Evolutionary conservation across 2,113 vertebrate genomes (phyloP), one percentile per base, ranked within the genome.

Genomic region (Rhipidura dahli): DNA sequence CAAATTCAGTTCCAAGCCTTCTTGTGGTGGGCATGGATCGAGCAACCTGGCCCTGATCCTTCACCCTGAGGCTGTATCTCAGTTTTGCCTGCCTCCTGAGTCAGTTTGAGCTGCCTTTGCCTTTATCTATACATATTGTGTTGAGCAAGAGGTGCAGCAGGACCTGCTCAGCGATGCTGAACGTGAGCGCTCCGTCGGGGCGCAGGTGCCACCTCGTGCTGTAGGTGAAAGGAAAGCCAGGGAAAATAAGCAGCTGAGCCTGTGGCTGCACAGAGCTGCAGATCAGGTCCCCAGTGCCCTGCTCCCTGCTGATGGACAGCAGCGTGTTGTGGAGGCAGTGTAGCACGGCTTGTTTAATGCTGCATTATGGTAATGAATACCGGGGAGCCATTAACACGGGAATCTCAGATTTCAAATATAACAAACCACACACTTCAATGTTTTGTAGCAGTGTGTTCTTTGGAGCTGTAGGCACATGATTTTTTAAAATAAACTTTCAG

Each of bases 261-360:
- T 84, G 19, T 59, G 91, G 87, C 84, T 91, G 77, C 73, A 40
- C 19, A 21, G 73, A 73, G 66, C 70, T 87, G 13, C 63, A 61
- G 84, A 87, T 10, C 91, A 77, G 71, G 61, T 93, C 90, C 93
- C 90, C 70, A 51, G n/a, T 69, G 96, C 57, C 75, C 82, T 3
- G 40, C 72, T 89, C 90, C 83, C 64, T 71, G 33, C 79, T 92
- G 94, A 93, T 27, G 88, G 88, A 93, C 85, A 92, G 93, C 50
- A 85, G 30, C 0, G 17, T 17, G 2, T 44, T 93, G 82, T 44
- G 90, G 82, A 88, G 68, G 92, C 96, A 94, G 59, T 42, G 92
- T 88, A 97, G 93, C 95, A 66, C 92, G 68, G 79, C 94, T 96
- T 93, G 79, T 92, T 94, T 93, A 96, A 95, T 93, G 85, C 94